Base-by-base conservation (phyloP, 1,140 invertebrate genomes). In the Caenorhabditis brenneri region DNA sequence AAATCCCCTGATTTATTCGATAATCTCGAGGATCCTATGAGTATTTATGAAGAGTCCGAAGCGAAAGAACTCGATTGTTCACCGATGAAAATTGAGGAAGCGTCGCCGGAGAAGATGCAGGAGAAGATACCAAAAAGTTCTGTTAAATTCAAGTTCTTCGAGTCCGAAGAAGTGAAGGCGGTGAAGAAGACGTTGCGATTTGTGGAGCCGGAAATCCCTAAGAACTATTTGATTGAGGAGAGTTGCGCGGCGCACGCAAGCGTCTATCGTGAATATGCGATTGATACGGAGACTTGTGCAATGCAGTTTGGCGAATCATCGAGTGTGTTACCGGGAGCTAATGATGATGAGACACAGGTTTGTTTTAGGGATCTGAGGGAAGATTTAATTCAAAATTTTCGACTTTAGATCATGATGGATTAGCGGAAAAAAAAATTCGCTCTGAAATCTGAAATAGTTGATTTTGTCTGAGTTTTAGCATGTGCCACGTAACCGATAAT, bases 41-140 rank as follows among this genome's bases (percentile, higher is more conserved):
- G 65, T 24, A 74, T 74, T 42, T 74, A 24, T 24, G 65, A 74
- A 46, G 65, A 74, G 19, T 74, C 65, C 10, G 65, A 74, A n/a
- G n/a, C n/a, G n/a, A 24, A 10, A 42, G 22, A 46, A 22, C 7
- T 46, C 16, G 65, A 74, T 19, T 9, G 16, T 4, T 65, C 58
- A 15, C 58, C 58, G 4, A 36, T 36, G 29, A 65, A 65, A 36
- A 65, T 65, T 65, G 58, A 65, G 31, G 58, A 65, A 12, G 31
- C 24, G 5, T 65, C 58, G 12, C 58, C 58, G 9, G 58, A 65
- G 36, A 65, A 65, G n/a, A n/a, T n/a, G n/a, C n/a, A n/a, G n/a
- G n/a, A n/a, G n/a, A n/a, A n/a, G n/a, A n/a, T n/a, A n/a, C n/a
- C n/a, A n/a, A n/a, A n/a, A n/a, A n/a, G n/a, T n/a, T n/a, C n/a